Percentiles rank a stretch among this genome's conserved stretches.
These are phyloP conservation scores for Scaptomyza polygonia DNA, from an alignment of 2,888 invertebrate species.

Conservation along the genomic window DNA sequence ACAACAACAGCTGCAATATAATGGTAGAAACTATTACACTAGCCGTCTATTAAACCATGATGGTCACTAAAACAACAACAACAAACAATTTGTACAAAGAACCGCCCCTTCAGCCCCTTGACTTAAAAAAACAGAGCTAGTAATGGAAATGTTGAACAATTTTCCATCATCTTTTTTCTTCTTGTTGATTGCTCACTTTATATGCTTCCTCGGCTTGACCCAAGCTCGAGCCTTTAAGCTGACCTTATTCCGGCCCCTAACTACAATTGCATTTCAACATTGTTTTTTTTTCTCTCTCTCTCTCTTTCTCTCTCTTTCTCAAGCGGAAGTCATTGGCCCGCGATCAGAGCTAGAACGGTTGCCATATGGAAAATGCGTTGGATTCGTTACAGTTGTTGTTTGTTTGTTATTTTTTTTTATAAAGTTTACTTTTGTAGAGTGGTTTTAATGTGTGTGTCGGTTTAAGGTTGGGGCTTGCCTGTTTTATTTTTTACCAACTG, in stretches of 20 bases:
- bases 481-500: conserved; percentile 12
- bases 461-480: conserved; percentile 15
- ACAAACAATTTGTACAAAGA: conserved; percentile 12
- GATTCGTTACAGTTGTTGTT: conserved; percentile 17
- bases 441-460: conserved; percentile 53
- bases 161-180: conserved; percentile 39
- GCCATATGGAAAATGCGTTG: conserved; percentile 20
- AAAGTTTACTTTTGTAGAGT: conserved; percentile 56
- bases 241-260: conserved; percentile 52
- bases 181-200: conserved; percentile 38
- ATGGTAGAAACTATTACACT: conserved; percentile 69
- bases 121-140: conserved; percentile 10
- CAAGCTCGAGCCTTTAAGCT: conserved; percentile 28
- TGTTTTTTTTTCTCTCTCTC: background rate
- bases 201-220: background rate
- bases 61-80: conserved; percentile 53
- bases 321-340: conserved; percentile 34
- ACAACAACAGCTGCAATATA: conserved; percentile 58
- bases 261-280: conserved; percentile 22
- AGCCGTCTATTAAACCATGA: conserved; percentile 72
- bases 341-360: conserved; percentile 26
- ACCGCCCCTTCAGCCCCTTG: conserved; percentile 6
- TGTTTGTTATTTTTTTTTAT: background rate
- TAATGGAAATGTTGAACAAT: conserved; percentile 57
- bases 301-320: conserved; percentile 15